Evolutionary conservation across 2,797 vertebrate genomes (phyloP).

Genomic region (Arremon aurantiirostris): DNA sequence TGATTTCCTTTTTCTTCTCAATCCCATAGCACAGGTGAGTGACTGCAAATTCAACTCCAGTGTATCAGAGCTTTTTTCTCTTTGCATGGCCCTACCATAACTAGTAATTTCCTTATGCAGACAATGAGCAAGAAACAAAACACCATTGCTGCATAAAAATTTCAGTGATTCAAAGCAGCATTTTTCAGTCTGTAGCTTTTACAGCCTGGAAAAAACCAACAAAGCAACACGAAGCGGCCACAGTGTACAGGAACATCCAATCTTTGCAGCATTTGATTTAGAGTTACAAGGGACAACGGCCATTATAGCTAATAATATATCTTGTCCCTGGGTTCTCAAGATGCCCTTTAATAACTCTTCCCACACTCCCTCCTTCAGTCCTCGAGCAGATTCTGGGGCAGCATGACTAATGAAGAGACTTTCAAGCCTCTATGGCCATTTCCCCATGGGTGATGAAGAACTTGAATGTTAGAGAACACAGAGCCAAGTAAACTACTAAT

Average conservation of each 20-base stretch:
- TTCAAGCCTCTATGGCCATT: background rate
- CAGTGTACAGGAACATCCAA: fast-evolving
- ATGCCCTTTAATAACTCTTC: background rate
- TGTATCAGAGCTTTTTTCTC: background rate
- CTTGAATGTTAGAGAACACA: background rate
- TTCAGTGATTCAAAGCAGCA: background rate
- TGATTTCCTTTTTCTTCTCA: background rate
- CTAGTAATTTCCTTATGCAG: background rate
- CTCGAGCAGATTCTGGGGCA: background rate
- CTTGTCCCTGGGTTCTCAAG: background rate
- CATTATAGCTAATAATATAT: background rate
- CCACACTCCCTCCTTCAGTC: background rate
- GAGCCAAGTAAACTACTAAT: background rate
- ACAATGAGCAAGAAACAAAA: background rate
- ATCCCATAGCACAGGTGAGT: background rate
- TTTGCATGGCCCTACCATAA: background rate
- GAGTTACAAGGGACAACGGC: background rate
- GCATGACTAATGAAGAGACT: background rate
- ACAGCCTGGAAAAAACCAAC: background rate
- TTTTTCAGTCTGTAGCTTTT: background rate
- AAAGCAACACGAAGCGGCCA: background rate
- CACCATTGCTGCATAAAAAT: background rate
- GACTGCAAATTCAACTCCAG: background rate
- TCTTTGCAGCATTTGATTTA: background rate
- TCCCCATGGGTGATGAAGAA: background rate